Evolutionary conservation across 2,113 vertebrate species (phyloP), one percentile per base, ranked within the genome.

Genomic region (Apaloderma vittatum): DNA sequence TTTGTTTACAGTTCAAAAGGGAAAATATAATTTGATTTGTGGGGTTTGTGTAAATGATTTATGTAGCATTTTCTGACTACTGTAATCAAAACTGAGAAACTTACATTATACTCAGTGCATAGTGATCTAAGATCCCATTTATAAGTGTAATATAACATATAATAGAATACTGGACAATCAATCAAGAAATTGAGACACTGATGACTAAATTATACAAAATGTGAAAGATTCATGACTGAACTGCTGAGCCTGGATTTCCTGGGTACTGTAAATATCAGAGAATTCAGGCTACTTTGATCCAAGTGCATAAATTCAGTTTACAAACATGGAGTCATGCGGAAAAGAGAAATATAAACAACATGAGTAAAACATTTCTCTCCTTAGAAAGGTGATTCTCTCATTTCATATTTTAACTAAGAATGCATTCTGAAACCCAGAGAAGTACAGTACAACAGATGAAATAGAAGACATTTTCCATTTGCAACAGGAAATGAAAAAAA

Each of bases 191-290:
- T 86, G 84, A 95, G 83, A 89, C 78, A 78, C 49, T 73, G 66
- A 90, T 92, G 75, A 88, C 58, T 92, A 94, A 88, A 95, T 97
- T 96, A 95, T 75, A 95, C 80, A 94, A 90, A 96, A 80, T 78
- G 63, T 81, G 83, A 83, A 93, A 83, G 94, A 97, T 96, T 96
- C 61, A 97, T 86, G 49, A 93, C 65, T 94, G 45, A 96, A 1
- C 34, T 88, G 45, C 67, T 88, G 66, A 86, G 30, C 27, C 1
- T 95, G 63, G 67, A 86, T 91, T 86, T 97, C 68, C 66, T 88
- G 54, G 26, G 55, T 88, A 88, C 45, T 90, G 78, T 90, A 97
- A 95, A 95, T 95, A 92, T 74, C 63, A 90, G 9, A 80, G 58
- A 92, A 94, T 92, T 93, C 86, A 83, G 58, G 34, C 63, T 87